These are phyloP conservation scores for Monopis laevigella DNA, from an alignment of 2,888 invertebrate genomes.

Conservation along the genomic window DNA sequence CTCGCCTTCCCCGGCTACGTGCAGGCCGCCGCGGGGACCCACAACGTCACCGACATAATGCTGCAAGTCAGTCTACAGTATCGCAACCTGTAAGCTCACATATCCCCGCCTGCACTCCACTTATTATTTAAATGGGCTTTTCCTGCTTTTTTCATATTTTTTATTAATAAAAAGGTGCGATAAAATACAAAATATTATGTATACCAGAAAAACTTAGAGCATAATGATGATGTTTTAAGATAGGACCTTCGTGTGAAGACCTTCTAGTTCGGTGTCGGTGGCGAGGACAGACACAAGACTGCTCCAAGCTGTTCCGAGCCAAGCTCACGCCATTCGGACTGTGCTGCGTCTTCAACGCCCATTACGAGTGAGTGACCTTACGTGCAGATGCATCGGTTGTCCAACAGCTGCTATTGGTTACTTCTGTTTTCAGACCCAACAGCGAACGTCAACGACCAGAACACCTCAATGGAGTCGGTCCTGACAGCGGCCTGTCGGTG, in stretches of 20 bases:
- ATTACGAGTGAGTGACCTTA: neutral
- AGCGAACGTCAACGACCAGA: too few species aligned
- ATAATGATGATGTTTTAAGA: neutral
- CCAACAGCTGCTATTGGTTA: too few species aligned
- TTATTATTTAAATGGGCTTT: too few species aligned
- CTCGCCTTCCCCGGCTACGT: neutral
- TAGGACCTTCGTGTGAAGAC: conserved; percentile 31
- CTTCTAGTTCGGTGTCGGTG: conserved; percentile 51
- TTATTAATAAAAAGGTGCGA: too few species aligned
- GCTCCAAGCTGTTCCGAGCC: conserved; percentile 42
- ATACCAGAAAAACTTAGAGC: too few species aligned
- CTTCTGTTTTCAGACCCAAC: too few species aligned
- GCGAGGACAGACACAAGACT: conserved; percentile 34
- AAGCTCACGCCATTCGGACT: conserved; percentile 61
- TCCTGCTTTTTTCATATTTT: too few species aligned
- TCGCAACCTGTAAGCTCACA: too few species aligned
- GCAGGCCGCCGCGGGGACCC: neutral
- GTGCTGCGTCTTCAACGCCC: conserved; percentile 64
- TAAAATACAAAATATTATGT: too few species aligned
- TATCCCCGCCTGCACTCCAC: too few species aligned
- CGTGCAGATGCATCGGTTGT: too few species aligned
- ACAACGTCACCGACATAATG: neutral
- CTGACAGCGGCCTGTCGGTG: conserved; percentile 54
- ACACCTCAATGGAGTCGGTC: conserved; percentile 20
- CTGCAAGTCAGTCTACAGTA: too few species aligned